Evolutionary conservation across 2,113 vertebrate genomes (phyloP).

Genomic region (Sylvicapra grimmia): DNA sequence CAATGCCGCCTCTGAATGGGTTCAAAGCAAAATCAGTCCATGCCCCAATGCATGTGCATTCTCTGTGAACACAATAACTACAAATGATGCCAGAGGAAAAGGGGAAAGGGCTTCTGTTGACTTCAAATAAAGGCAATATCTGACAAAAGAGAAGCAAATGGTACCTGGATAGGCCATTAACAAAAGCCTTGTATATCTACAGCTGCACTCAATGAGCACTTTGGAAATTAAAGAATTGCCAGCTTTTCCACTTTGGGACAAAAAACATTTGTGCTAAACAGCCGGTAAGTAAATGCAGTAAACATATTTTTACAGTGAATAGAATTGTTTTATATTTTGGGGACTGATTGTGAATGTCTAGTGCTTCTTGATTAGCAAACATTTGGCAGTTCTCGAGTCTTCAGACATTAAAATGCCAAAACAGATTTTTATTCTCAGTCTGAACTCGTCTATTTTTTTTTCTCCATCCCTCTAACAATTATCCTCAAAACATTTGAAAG

Average conservation of each 20-base stretch:
- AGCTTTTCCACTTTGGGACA: constrained; percentile 34
- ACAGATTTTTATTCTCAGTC: constrained; percentile 55
- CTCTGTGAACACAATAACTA: not conserved
- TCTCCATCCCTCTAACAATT: constrained; percentile 30
- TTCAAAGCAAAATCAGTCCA: not conserved
- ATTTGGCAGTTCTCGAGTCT: constrained; percentile 43
- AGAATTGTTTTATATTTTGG: constrained; percentile 55
- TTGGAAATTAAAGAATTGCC: constrained; percentile 54
- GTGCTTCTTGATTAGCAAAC: constrained; percentile 53
- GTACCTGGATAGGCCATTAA: constrained; percentile 34
- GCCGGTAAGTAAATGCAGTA: constrained; percentile 46
- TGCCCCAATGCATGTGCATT: not conserved
- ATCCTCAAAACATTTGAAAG: constrained; percentile 49
- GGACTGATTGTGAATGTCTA: constrained; percentile 29
- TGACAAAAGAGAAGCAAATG: constrained; percentile 37
- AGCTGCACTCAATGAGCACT: constrained; percentile 39
- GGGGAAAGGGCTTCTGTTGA: not conserved
- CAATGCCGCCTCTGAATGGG: not conserved
- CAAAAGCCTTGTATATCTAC: not conserved
- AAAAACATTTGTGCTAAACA: constrained; percentile 54
- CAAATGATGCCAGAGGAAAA: not conserved
- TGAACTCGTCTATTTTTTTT: constrained; percentile 30
- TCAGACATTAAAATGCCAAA: constrained; percentile 41
- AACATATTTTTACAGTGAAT: constrained; percentile 57
- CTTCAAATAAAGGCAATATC: constrained; percentile 19